Evolutionary conservation across 1,140 invertebrate genomes (phyloP).

Genomic region (Philopotamus ludificatus): DNA sequence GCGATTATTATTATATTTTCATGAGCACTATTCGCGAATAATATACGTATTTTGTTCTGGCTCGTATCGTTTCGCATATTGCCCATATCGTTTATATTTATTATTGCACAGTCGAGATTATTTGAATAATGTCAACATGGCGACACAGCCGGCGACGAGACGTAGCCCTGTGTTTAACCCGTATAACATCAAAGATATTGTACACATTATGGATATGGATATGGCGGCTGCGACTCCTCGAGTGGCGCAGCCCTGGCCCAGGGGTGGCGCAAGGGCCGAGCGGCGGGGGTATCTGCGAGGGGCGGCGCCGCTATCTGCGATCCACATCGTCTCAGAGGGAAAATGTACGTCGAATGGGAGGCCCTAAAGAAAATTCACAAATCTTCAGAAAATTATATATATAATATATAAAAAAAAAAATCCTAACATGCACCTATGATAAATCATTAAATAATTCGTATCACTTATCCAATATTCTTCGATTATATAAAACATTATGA

Average conservation of each 20-base stretch:
- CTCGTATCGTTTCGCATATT: no score
- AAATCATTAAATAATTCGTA: no score
- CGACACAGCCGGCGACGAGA: neutral
- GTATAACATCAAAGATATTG: conserved; percentile 19
- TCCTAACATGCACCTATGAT: no score
- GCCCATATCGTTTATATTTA: no score
- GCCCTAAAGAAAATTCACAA: neutral
- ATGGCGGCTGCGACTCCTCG: neutral
- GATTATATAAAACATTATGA: no score
- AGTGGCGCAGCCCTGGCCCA: neutral
- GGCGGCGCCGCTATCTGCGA: conserved; percentile 30
- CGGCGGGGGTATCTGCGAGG: conserved; percentile 25
- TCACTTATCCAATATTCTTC: no score
- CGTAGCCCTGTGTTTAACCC: conserved; percentile 18
- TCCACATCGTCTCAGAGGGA: conserved; percentile 36
- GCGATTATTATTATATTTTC: no score
- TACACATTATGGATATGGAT: conserved; percentile 15
- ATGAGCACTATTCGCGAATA: no score
- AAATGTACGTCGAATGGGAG: conserved; percentile 23
- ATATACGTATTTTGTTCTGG: no score
- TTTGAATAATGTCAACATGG: conserved; percentile 22
- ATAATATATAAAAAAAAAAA: neutral
- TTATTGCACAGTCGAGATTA: no score
- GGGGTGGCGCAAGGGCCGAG: neutral
- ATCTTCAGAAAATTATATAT: neutral